phyloP scores from a whole-genome alignment of 1,140 invertebrate genomes.

The Scylla paramamosain region DNA sequence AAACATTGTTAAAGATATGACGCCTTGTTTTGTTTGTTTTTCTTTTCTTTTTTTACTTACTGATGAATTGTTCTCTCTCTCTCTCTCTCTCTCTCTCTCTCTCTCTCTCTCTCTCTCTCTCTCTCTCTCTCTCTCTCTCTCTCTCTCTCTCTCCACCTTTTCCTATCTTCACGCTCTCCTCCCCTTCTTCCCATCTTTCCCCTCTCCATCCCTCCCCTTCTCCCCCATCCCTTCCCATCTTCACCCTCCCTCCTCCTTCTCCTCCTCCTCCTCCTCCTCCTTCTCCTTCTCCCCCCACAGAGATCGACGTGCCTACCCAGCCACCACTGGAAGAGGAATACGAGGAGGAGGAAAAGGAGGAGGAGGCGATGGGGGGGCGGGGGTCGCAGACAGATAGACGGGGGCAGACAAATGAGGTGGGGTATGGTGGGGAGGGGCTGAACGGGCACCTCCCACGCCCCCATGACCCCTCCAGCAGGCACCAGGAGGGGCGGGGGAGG shows the following conservation, averaged over 20 bases:
- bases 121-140: too few species aligned
- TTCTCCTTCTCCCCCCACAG: neutral
- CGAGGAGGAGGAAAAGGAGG: neutral
- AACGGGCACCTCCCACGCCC: neutral
- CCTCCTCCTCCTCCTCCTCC: neutral
- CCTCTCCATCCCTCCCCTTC: neutral
- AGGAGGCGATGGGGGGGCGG: neutral
- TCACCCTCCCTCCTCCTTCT: neutral
- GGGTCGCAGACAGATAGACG: neutral
- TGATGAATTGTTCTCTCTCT: too few species aligned
- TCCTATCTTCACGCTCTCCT: neutral
- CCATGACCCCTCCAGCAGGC: neutral
- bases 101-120: too few species aligned
- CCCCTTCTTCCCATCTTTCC: neutral
- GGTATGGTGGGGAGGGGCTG: neutral
- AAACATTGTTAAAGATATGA: too few species aligned
- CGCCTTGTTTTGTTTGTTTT: too few species aligned
- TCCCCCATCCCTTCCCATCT: neutral
- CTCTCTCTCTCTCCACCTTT: neutral
- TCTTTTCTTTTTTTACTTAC: too few species aligned
- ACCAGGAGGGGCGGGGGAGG: neutral
- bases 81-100: too few species aligned
- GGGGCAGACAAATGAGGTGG: constrained; percentile 14
- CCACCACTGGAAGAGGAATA: neutral
- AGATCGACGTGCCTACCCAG: constrained; percentile 18